These are phyloP conservation scores for Antheraea yamamai DNA, from an alignment of 2,888 invertebrate genomes.

Conservation along the genomic window DNA sequence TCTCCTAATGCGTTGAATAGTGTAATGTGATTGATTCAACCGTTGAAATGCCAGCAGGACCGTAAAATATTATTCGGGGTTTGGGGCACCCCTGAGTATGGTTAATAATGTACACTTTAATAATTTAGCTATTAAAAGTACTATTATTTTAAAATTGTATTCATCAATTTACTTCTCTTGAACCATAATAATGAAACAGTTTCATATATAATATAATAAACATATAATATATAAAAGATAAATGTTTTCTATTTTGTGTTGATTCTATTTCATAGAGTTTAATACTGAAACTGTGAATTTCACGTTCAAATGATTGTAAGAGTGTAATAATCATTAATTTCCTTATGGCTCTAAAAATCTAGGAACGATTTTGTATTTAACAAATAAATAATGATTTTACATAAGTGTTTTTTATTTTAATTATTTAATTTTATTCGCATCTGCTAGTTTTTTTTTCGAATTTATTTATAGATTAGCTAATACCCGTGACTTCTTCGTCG, in stretches of 20 bases:
- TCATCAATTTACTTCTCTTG: slow-evolving; percentile 18
- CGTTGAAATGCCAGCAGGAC: too few species aligned
- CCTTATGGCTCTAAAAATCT: slow-evolving; percentile 64
- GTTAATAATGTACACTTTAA: too few species aligned
- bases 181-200: slow-evolving; percentile 28
- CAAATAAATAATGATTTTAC: slow-evolving; percentile 67
- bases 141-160: not conserved
- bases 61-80: too few species aligned
- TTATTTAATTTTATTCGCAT: slow-evolving; percentile 21
- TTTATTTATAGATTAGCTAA: too few species aligned
- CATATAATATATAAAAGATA: slow-evolving; percentile 45
- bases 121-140: too few species aligned
- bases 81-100: too few species aligned
- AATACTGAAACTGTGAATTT: slow-evolving; percentile 51
- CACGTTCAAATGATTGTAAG: slow-evolving; percentile 41
- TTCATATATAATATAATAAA: slow-evolving; percentile 50
- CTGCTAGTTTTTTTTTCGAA: too few species aligned
- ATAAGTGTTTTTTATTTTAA: slow-evolving; percentile 43
- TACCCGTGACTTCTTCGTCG: too few species aligned
- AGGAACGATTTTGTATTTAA: slow-evolving; percentile 73
- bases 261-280: slow-evolving; percentile 77
- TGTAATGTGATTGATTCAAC: too few species aligned
- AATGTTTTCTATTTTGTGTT: slow-evolving; percentile 70
- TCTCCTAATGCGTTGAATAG: too few species aligned
- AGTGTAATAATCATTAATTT: slow-evolving; percentile 51